These are phyloP conservation scores for Lepas anatifera DNA, from an alignment of 2,888 invertebrate genomes.

Conservation along the genomic window DNA sequence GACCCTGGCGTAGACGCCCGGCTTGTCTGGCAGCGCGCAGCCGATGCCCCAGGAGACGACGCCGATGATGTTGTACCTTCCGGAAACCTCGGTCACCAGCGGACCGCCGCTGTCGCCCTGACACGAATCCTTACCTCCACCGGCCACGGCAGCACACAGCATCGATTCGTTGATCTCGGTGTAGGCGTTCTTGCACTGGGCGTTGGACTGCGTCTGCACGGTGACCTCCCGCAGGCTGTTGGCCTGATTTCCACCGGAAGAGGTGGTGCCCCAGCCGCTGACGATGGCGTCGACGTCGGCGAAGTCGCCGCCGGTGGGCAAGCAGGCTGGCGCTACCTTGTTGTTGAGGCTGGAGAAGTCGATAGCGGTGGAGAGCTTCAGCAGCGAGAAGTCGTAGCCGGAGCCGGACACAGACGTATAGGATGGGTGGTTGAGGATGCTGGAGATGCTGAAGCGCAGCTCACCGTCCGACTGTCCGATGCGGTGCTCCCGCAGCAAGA, in stretches of 20 bases:
- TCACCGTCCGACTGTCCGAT: neutral
- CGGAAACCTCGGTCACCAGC: neutral
- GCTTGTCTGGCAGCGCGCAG: conserved; percentile 2
- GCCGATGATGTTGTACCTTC: neutral
- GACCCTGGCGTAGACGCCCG: conserved; percentile 13
- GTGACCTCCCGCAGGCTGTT: conserved; percentile 11
- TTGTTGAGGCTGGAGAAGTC: neutral
- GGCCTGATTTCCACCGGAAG: conserved; percentile 2
- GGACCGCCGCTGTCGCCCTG: conserved; percentile 14
- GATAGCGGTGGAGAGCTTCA: conserved; percentile 8
- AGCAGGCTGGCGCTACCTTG: conserved; percentile 14
- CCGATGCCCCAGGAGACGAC: conserved; percentile 13
- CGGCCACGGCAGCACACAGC: conserved; percentile 14
- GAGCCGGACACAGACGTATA: neutral
- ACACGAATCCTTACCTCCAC: conserved; percentile 16
- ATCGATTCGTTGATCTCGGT: neutral
- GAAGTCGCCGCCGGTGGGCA: neutral
- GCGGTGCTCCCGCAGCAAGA: neutral
- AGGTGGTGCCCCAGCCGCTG: conserved; percentile 14
- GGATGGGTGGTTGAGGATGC: neutral
- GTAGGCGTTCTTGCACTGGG: neutral
- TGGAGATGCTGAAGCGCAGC: neutral
- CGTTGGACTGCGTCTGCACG: conserved; percentile 12
- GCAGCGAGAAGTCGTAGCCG: conserved; percentile 13
- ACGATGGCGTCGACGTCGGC: conserved; percentile 3